Percentiles rank a stretch among this genome's conserved stretches.
Evolutionary conservation across 2,888 invertebrate genomes (phyloP).

Genomic region (Magallana nippona): DNA sequence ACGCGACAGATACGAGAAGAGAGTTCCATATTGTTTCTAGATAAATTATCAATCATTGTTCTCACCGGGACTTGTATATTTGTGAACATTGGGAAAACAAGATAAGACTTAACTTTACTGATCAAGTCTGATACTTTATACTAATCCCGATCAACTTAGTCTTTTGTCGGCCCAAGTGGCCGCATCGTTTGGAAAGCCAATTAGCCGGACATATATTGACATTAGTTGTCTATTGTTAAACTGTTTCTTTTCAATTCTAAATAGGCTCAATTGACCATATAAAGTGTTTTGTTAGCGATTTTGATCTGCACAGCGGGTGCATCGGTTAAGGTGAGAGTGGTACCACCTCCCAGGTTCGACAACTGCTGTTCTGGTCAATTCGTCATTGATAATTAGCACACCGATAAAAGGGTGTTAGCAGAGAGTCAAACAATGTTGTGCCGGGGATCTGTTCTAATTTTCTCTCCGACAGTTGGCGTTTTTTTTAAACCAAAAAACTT

Average conservation of each 20-base stretch:
- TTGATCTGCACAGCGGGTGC: constrained; percentile 46
- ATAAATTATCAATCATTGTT: constrained; percentile 21
- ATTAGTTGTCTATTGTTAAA: constrained; percentile 56
- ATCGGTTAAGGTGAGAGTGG: constrained; percentile 36
- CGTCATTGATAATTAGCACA: constrained; percentile 39
- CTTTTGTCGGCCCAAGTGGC: neutral
- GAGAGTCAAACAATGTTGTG: too few species aligned
- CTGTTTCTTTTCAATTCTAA: constrained; percentile 57
- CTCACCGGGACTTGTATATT: neutral
- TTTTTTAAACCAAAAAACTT: too few species aligned
- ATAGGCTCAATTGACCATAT: constrained; percentile 62
- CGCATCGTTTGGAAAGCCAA: constrained; percentile 24
- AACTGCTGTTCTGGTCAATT: constrained; percentile 25
- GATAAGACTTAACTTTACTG: neutral
- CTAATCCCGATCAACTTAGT: neutral
- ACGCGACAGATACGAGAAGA: constrained; percentile 6
- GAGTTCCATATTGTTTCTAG: constrained; percentile 11
- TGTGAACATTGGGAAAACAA: neutral
- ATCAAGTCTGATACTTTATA: neutral
- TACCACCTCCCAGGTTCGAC: constrained; percentile 24
- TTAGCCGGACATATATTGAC: constrained; percentile 61
- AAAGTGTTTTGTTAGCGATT: constrained; percentile 47
- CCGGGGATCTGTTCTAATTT: too few species aligned
- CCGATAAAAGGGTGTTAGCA: constrained; percentile 30
- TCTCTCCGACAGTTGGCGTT: too few species aligned